phyloP scores from a whole-genome alignment of 2,888 invertebrate species.

The Adelphocoris suturalis region DNA sequence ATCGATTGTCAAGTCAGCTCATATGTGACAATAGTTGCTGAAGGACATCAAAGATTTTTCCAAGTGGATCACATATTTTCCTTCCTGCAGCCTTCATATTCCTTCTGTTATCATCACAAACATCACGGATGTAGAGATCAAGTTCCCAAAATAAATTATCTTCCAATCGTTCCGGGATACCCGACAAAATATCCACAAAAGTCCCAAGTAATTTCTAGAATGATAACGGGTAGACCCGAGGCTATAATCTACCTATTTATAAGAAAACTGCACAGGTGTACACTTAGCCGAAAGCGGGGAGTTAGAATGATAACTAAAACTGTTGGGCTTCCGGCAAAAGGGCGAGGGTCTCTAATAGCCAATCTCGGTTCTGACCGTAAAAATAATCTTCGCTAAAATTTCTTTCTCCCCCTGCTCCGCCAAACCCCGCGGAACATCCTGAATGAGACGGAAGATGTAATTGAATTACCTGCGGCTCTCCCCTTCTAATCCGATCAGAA shows the following conservation, averaged over 20 bases:
- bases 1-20: no score
- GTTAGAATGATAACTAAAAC: neutral
- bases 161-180: neutral
- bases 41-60: no score
- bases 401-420: constrained; percentile 20
- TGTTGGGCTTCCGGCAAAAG: neutral
- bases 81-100: no score
- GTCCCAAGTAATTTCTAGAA: neutral
- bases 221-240: neutral
- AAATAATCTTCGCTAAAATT: constrained; percentile 55
- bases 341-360: constrained; percentile 50
- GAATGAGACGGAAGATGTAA: constrained; percentile 60
- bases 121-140: no score
- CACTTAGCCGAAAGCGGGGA: neutral
- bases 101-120: no score
- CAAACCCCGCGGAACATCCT: neutral
- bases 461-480: constrained; percentile 65
- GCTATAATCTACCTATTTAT: neutral
- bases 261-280: neutral
- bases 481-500: constrained; percentile 67
- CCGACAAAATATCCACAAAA: neutral
- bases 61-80: no score
- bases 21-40: no score
- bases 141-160: no score
- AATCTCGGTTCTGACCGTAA: constrained; percentile 56